Conservation (phyloP, 37 sponge, comb jelly and placozoan species). For the Bolinopsis microptera region DNA sequence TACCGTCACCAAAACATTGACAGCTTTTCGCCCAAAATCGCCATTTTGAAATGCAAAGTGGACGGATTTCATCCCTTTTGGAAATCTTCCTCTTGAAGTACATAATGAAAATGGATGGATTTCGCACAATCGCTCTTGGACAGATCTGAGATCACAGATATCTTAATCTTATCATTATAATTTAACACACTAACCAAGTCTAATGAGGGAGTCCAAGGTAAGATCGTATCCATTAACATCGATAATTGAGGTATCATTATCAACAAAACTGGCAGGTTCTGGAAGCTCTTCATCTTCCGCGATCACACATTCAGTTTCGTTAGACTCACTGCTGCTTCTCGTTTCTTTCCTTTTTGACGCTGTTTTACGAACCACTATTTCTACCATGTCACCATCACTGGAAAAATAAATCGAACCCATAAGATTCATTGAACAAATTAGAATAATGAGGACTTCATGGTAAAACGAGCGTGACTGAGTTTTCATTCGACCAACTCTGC, state of each 20-base stretch:
- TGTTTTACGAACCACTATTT: slow-evolving; percentile 8
- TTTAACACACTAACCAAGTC: no score
- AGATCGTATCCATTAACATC: not conserved
- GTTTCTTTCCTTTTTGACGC: not conserved
- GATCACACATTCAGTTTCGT: not conserved
- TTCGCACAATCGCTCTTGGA: no score
- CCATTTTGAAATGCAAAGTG: no score
- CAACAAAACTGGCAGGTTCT: not conserved
- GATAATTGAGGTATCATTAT: not conserved
- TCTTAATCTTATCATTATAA: no score
- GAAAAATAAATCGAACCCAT: not conserved
- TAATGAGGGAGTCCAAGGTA: not conserved
- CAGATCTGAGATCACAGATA: no score
- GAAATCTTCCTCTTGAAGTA: no score
- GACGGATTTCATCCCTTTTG: no score
- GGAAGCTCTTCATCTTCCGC: not conserved
- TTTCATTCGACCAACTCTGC: no score
- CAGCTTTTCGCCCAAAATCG: no score
- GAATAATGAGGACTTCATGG: not conserved
- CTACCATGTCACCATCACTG: slow-evolving; percentile 52
- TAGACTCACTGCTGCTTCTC: not conserved
- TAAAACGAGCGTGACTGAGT: no score
- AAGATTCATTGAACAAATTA: not conserved
- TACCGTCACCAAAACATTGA: not conserved
- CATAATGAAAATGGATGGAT: no score